Evolutionary conservation across 2,797 vertebrate species (phyloP).

Genomic region (Liparis tanakae): DNA sequence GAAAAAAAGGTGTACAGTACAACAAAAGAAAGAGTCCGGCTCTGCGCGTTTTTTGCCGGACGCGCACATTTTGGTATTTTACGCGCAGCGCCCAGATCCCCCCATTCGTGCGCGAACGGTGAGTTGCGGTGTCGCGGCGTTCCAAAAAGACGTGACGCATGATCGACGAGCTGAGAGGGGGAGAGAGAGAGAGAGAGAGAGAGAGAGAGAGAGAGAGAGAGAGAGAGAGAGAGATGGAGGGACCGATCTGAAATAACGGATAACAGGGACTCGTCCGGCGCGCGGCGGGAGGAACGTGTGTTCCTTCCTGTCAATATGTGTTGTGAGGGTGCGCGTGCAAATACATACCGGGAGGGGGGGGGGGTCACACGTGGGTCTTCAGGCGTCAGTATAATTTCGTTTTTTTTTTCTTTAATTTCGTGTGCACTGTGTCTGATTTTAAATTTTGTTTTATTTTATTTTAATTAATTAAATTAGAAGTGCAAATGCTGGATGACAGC

Average conservation of each 20-base stretch:
- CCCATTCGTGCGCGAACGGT: constrained; percentile 8
- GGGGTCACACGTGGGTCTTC: constrained; percentile 15
- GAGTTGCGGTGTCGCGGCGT: constrained; percentile 19
- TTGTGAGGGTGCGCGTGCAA: background rate
- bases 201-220: background rate
- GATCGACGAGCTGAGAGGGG: constrained; percentile 23
- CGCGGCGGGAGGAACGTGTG: background rate
- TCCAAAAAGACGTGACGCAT: constrained; percentile 49
- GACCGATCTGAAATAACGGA: background rate
- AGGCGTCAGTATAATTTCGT: background rate
- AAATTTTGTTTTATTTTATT: background rate
- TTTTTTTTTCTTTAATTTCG: background rate
- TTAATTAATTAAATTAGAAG: background rate
- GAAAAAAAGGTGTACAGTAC: background rate
- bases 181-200: rapidly evolving
- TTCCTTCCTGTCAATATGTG: no score
- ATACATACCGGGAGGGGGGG: background rate
- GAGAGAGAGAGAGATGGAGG: background rate
- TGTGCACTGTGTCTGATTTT: background rate
- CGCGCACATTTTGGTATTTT: constrained; percentile 34
- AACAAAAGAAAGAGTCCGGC: no score
- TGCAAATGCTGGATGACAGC: background rate
- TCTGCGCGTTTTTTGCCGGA: constrained; percentile 14
- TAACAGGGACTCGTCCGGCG: background rate
- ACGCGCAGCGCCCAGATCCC: constrained; percentile 39